Conservation (phyloP, 1,140 invertebrate species). For the Achroia grisella region DNA sequence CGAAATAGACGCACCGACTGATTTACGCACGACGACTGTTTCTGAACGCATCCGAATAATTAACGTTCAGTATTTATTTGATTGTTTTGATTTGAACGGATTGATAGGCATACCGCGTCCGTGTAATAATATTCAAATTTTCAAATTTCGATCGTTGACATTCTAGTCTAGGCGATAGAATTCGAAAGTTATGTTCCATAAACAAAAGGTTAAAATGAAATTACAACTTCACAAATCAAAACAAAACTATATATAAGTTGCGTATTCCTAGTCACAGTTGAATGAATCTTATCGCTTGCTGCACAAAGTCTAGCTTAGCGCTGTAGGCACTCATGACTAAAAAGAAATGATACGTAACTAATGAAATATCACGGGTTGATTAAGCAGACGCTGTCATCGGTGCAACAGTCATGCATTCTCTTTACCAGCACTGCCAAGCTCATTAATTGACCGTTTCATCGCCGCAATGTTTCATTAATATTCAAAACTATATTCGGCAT, state of each 20-base stretch:
- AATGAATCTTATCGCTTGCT: too few species aligned
- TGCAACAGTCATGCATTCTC: conserved; percentile 12
- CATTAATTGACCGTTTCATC: conserved; percentile 65
- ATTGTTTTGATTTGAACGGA: conserved; percentile 64
- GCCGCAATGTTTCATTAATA: conserved; percentile 59
- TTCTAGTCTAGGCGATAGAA: not conserved
- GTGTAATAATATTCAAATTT: conserved; percentile 28
- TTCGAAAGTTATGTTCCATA: too few species aligned
- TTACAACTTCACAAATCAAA: too few species aligned
- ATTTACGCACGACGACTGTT: conserved; percentile 61
- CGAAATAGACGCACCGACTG: conserved; percentile 54
- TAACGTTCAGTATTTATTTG: conserved; percentile 63
- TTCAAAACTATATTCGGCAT: conserved; percentile 39
- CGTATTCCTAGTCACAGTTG: too few species aligned
- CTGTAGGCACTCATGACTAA: not conserved
- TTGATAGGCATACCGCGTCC: conserved; percentile 35
- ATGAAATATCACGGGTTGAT: conserved; percentile 56
- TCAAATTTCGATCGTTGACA: conserved; percentile 8
- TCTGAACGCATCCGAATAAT: conserved; percentile 59
- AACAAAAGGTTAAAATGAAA: too few species aligned
- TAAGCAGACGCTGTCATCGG: conserved; percentile 47
- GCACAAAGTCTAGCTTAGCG: too few species aligned
- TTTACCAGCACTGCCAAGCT: conserved; percentile 32
- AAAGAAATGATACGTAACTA: conserved; percentile 30
- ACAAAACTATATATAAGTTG: too few species aligned